Evolutionary conservation across 2,797 vertebrate species (phyloP), one percentile per base, ranked within the genome.

Genomic region (Toxotes lorentzi): DNA sequence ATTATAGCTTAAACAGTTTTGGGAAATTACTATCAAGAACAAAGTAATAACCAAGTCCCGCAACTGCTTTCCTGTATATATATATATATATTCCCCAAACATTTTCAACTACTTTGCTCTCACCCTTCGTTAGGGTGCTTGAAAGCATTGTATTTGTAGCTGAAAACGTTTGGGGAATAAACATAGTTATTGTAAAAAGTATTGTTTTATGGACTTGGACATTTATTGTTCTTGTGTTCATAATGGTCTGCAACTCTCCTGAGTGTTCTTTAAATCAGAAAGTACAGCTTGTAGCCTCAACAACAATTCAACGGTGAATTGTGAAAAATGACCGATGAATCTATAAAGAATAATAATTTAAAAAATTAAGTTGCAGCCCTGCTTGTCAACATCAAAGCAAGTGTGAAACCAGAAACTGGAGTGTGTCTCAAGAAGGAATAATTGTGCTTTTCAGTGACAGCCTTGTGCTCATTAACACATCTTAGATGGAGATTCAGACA

Each of bases 401-500:
- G 23, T 59, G 21, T 82, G 43, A 14, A 72, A 80, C 24, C 60
- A 56, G 27, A 76, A 30, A 27, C 1, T 51, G 27, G 27, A 60
- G 40, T 40, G 48, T 56, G 61, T 85, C 54, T 65, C 24, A 34
- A 63, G 34, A 32, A 57, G 35, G 40, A 70, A 71, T 61, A 16
- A 1, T 57, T 65, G 27, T 47, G 34, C 54, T 73, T 78, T 61
- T 68, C 66, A 68, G 56, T 54, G 73, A 80, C 70, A 79, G 80
- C 56, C 62, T n/a, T 48, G 61, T 47, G 73, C 78, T 90, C 75
- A 87, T 89, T 89, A 84, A 38, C 82, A 90, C 81, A 68, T 89
- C 78, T 76, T 70, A 71, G 53, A 66, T 72, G 30, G 19, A 82
- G 73, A 75, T 81, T 66, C 71, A 89, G 64, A 76, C 47, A 61